Evolutionary conservation across 2,888 invertebrate species (phyloP).

Genomic region (Papilio gigon): DNA sequence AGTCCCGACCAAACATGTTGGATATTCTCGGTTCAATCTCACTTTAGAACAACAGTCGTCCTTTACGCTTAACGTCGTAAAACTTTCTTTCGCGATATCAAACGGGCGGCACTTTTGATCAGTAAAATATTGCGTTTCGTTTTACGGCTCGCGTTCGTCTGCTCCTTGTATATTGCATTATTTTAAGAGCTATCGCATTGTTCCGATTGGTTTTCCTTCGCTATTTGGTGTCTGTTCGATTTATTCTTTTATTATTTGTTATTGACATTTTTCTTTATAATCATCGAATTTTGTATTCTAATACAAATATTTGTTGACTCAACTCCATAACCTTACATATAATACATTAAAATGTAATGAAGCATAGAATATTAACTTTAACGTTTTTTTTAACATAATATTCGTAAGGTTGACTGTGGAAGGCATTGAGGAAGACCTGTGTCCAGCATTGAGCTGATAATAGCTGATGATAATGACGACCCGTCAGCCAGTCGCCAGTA

Average conservation of each 20-base stretch:
- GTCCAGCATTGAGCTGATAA: too few relatives aligned
- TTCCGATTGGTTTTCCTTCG: slow-evolving; percentile 14
- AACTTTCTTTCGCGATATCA: slow-evolving; percentile 35
- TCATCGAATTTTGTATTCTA: too few relatives aligned
- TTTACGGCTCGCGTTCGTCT: slow-evolving; percentile 18
- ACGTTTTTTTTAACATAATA: too few relatives aligned
- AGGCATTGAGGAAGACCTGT: too few relatives aligned
- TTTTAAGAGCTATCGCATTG: slow-evolving; percentile 25
- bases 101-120: slow-evolving; percentile 32
- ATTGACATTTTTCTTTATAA: neutral
- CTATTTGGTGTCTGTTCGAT: neutral
- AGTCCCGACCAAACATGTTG: slow-evolving; percentile 37
- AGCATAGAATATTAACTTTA: too few relatives aligned
- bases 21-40: slow-evolving; percentile 39
- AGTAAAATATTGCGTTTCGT: slow-evolving; percentile 34
- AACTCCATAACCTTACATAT: too few relatives aligned
- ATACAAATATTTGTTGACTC: too few relatives aligned
- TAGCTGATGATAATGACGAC: too few relatives aligned
- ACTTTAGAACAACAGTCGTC: slow-evolving; percentile 40
- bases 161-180: slow-evolving; percentile 25
- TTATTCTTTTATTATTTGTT: slow-evolving; percentile 4
- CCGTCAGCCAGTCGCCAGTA: too few relatives aligned
- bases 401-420: too few relatives aligned
- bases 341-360: too few relatives aligned
- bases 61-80: slow-evolving; percentile 37